Base-by-base conservation (phyloP, 1,140 invertebrate genomes). In the Euglossa dilemma region DNA sequence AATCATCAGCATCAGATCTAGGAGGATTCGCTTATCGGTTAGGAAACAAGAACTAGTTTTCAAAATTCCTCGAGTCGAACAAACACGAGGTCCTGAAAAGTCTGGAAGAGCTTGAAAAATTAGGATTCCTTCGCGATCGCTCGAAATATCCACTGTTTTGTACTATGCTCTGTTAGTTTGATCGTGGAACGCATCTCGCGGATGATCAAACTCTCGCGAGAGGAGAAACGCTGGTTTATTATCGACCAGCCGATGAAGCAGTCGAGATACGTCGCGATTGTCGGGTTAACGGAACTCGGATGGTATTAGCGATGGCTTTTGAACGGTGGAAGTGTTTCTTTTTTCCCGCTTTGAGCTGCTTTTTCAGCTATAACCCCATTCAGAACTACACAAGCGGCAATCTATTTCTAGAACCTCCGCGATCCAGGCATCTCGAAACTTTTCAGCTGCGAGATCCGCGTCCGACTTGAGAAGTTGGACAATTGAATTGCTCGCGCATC, bases 321-420 rank as follows among this genome's bases (percentile, higher is more conserved):
- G 36, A 72, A 36, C 16, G 20, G 6, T 12, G 7, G n/a, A 36
- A 56, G 3, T 18, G 36, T 36, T 56, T 54, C 12, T 43, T 71
- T 63, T 36, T 18, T 64, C 43, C 36, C 43, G 56, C 25, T 72
- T 43, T 23, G 3, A 18, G 43, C 50, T 7, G 28, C 20, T 52
- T 72, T 72, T 72, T 43, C 43, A 43, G 70, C 70, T 56, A 36
- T 25, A 9, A 69, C 14, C 2, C n/a, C 28, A 52, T 47, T 72
- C 1, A 20, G 23, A 72, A 56, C 18, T 36, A 56, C 52, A 72
- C 28, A 54, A n/a, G 52, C 52, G 70, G 70, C 70, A 72, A 72
- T 72, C 52, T 72, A 72, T 72, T 72, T 72, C 70, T 72, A 72
- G 52, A 72, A 20, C 52, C n/a, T 72, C 20, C 14, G 23, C 23